Percentiles rank a stretch among this genome's conserved stretches.
These are phyloP conservation scores for Hirtodrosophila duncani DNA, from an alignment of 2,888 invertebrate genomes.

Conservation along the genomic window DNA sequence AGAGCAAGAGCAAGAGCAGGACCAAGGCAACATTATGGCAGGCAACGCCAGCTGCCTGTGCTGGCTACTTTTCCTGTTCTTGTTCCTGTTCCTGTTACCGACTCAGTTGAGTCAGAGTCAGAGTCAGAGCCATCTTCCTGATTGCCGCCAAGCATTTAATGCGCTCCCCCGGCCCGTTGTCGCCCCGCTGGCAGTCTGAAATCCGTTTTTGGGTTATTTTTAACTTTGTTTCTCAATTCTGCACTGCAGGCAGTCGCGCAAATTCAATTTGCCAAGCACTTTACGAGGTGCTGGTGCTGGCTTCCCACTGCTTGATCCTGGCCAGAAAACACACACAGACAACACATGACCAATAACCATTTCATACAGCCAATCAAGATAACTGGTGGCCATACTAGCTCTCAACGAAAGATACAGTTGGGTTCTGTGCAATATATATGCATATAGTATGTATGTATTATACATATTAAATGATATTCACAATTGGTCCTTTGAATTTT, in stretches of 20 bases:
- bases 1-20: conserved; percentile 28
- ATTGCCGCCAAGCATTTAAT: no score
- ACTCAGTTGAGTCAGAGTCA: no score
- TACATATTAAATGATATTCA: conserved; percentile 53
- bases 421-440: no score
- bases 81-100: no score
- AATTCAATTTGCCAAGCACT: conserved; percentile 45
- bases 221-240: conserved; percentile 34
- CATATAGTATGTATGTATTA: no score
- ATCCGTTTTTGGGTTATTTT: background rate
- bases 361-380: background rate
- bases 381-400: no score
- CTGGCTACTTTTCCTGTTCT: background rate
- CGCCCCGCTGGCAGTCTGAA: no score
- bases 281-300: conserved; percentile 42
- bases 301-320: conserved; percentile 16
- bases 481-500: conserved; percentile 54
- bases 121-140: no score
- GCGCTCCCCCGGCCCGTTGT: no score
- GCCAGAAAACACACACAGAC: background rate
- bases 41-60: conserved; percentile 3
- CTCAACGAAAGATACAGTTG: no score
- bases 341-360: background rate
- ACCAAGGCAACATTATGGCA: conserved; percentile 28
- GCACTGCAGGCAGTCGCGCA: conserved; percentile 29